Evolutionary conservation across 2,113 vertebrate genomes (phyloP).

Genomic region (Panurus biarmicus): DNA sequence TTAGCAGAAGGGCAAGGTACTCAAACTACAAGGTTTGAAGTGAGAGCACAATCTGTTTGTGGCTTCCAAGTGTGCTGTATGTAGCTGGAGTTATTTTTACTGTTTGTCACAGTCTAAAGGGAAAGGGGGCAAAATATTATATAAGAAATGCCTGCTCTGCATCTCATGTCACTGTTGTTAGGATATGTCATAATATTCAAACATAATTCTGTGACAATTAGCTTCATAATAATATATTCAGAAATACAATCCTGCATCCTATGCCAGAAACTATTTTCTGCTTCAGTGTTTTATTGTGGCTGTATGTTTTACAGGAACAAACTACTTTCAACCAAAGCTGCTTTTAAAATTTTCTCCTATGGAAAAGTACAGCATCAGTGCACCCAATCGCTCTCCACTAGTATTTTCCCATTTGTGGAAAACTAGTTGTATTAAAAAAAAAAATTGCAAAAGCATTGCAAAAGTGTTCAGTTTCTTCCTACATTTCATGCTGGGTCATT

Average conservation of each 20-base stretch:
- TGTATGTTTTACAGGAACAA: background rate
- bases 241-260: background rate
- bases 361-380: background rate
- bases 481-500: background rate
- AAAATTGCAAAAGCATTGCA: background rate
- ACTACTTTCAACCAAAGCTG: background rate
- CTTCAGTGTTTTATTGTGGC: background rate
- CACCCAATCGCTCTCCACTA: background rate
- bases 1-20: background rate
- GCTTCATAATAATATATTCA: constrained; percentile 2
- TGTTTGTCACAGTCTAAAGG: background rate
- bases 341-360: background rate
- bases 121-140: background rate
- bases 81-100: background rate
- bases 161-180: background rate
- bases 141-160: background rate
- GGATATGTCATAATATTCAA: background rate
- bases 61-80: background rate
- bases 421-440: background rate
- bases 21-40: background rate
- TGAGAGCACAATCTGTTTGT: background rate
- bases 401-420: background rate
- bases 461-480: background rate
- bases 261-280: constrained; percentile 38
- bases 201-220: constrained; percentile 28